phyloP scores from a whole-genome alignment of 2,113 vertebrate species.

The Bungarus multicinctus region DNA sequence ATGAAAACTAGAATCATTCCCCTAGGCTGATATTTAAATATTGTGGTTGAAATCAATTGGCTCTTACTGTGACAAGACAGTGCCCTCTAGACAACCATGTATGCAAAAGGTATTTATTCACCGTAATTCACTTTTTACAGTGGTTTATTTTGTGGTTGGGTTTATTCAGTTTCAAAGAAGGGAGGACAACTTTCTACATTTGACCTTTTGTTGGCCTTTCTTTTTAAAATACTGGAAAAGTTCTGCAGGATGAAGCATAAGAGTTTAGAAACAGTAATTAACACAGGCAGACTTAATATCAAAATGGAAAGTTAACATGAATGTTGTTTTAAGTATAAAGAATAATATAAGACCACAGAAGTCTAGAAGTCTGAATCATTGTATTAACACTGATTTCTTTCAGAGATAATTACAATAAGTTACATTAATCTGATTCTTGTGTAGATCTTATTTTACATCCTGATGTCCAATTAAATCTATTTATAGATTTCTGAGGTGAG shows the following conservation, averaged over 20 bases:
- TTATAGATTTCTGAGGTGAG: neutral
- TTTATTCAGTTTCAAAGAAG: constrained; percentile 38
- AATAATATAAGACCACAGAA: constrained; percentile 13
- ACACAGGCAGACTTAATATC: constrained; percentile 9
- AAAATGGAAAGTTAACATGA: constrained; percentile 12
- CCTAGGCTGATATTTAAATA: constrained; percentile 16
- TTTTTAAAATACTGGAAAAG: constrained; percentile 18
- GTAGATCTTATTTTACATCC: neutral
- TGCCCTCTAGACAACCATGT: constrained; percentile 29
- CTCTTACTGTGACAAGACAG: constrained; percentile 16
- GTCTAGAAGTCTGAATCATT: neutral
- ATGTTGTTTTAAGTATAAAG: neutral
- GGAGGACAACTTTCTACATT: constrained; percentile 10
- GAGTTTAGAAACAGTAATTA: constrained; percentile 20
- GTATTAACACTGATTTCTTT: neutral
- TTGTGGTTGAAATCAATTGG: constrained; percentile 36
- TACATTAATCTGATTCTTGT: neutral
- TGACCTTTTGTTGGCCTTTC: constrained; percentile 38
- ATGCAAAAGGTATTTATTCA: constrained; percentile 49
- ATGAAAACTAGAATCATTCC: constrained; percentile 11
- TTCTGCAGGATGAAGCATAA: constrained; percentile 21
- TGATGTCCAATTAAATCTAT: neutral
- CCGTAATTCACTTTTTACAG: constrained; percentile 48
- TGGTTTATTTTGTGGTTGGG: constrained; percentile 60
- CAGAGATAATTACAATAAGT: neutral